Percentiles rank a stretch among this genome's conserved stretches.
phyloP scores from a whole-genome alignment of 2,113 vertebrate genomes.

The Aix galericulata region DNA sequence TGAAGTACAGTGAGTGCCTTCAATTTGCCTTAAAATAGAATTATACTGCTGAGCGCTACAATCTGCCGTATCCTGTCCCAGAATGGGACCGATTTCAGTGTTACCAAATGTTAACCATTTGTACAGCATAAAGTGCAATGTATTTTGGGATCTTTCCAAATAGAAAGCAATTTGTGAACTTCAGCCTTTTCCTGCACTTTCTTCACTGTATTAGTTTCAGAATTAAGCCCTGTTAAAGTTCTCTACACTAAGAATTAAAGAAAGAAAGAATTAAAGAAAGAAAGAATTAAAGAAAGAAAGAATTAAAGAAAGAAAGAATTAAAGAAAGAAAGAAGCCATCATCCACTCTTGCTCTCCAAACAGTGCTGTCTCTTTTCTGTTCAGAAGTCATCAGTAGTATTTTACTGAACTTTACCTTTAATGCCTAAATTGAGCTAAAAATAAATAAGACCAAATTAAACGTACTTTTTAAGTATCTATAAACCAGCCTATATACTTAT shows the following conservation, averaged over 20 bases:
- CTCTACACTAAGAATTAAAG: not conserved
- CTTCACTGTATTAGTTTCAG: not conserved
- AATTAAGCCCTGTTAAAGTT: not conserved
- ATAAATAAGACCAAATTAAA: not conserved
- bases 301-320: not conserved
- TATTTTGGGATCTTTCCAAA: conserved; percentile 1
- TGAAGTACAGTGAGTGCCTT: not conserved
- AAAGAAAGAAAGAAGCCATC: too few species aligned
- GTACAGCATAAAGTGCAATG: not conserved
- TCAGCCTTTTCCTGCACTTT: not conserved
- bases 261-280: not conserved
- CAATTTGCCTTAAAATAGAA: conserved; percentile 12
- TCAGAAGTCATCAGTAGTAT: not conserved
- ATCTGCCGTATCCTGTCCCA: not conserved
- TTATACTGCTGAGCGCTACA: not conserved
- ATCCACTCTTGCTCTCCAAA: not conserved
- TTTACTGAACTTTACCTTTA: not conserved
- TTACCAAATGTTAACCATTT: not conserved
- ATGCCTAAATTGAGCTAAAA: not conserved
- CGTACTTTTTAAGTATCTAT: not conserved
- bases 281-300: not conserved
- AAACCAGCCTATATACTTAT: not conserved
- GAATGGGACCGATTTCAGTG: not conserved
- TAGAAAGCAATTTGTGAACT: not conserved
- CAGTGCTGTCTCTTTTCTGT: not conserved